Conservation (phyloP, 1,140 invertebrate species). For the Lepidurus apus region DNA sequence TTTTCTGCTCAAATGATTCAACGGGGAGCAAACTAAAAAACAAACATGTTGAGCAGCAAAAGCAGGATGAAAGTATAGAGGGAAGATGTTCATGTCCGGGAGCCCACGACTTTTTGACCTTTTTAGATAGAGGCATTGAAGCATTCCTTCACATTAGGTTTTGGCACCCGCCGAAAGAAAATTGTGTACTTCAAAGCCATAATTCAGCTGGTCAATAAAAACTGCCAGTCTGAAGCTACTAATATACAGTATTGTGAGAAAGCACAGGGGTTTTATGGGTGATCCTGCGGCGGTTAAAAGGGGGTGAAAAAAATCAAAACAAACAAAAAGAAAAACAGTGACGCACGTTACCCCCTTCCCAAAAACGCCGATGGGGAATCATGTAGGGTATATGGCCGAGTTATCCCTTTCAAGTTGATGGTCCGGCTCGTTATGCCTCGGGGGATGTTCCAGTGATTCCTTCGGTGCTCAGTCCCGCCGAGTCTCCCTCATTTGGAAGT, state of each 20-base stretch:
- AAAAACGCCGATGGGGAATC: background rate
- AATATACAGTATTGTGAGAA: background rate
- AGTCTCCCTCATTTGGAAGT: no score
- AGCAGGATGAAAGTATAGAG: background rate
- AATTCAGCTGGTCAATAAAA: background rate
- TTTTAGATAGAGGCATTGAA: constrained; percentile 19
- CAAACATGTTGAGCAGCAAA: background rate
- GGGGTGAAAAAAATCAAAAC: background rate
- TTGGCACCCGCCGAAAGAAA: background rate
- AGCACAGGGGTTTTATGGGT: background rate
- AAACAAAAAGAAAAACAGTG: background rate
- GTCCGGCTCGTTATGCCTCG: no score
- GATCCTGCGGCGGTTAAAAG: background rate
- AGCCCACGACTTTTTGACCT: constrained; percentile 18
- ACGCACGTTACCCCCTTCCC: background rate
- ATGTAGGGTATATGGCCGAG: background rate
- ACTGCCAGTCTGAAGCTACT: background rate
- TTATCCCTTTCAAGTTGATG: no score
- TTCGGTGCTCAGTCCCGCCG: no score
- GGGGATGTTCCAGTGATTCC: no score
- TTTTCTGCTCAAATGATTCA: background rate
- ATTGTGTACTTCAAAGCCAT: background rate
- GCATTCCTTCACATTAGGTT: constrained; percentile 5
- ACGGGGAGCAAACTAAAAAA: background rate
- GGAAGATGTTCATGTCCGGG: constrained; percentile 5